Conservation (phyloP, 2,888 invertebrate species). For the Patella pellucida region DNA sequence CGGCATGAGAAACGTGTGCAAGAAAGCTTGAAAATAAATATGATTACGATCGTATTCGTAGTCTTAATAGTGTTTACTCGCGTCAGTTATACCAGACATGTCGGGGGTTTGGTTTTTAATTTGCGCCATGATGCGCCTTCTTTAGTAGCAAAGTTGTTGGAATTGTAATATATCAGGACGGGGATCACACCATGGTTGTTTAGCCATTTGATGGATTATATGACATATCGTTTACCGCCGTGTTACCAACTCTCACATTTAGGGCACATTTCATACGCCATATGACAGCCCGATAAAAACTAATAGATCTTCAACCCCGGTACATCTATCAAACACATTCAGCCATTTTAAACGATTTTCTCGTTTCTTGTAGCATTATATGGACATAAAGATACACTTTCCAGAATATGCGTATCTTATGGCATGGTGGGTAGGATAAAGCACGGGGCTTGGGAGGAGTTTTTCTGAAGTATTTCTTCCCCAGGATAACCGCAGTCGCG, state of each 20-base stretch:
- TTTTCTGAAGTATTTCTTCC: no score
- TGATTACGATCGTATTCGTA: slow-evolving; percentile 46
- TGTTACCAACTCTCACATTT: slow-evolving; percentile 25
- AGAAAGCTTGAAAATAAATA: slow-evolving; percentile 45
- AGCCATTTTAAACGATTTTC: no score
- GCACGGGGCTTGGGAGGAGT: no score
- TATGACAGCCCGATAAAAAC: slow-evolving; percentile 12
- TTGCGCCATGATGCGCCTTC: slow-evolving; percentile 50
- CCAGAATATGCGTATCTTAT: no score
- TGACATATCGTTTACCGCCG: slow-evolving; percentile 30
- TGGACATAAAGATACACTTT: no score
- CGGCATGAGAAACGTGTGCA: slow-evolving; percentile 35
- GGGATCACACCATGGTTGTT: slow-evolving; percentile 41
- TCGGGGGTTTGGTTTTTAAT: slow-evolving; percentile 39
- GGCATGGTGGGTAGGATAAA: no score
- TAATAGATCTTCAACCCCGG: no score
- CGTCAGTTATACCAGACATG: slow-evolving; percentile 31
- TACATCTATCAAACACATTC: no score
- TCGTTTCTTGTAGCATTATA: no score
- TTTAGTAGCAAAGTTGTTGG: slow-evolving; percentile 46
- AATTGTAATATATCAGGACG: slow-evolving; percentile 48
- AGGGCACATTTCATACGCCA: slow-evolving; percentile 11
- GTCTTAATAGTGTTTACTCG: slow-evolving; percentile 48
- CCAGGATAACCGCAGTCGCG: no score
- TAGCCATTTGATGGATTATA: slow-evolving; percentile 50